These are phyloP conservation scores for Geotrupes spiniger DNA, from an alignment of 2,888 invertebrate genomes.

Conservation along the genomic window DNA sequence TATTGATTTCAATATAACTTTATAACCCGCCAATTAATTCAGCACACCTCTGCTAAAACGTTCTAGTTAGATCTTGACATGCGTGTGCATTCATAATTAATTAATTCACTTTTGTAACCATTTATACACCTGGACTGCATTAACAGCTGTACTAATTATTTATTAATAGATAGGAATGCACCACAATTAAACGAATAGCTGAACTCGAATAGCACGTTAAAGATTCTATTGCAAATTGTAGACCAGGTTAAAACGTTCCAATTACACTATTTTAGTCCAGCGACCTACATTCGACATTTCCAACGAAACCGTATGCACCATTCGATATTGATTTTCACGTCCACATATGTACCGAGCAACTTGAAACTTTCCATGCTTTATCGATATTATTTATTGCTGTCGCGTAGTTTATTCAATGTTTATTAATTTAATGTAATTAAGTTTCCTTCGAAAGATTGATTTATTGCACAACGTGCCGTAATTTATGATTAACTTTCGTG, in stretches of 20 bases:
- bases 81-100: background rate
- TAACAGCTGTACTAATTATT: conserved; percentile 9
- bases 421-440: too few species aligned
- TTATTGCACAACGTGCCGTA: too few species aligned
- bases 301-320: conserved; percentile 6
- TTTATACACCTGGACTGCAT: background rate
- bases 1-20: conserved; percentile 8
- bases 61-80: conserved; percentile 4
- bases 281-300: conserved; percentile 18
- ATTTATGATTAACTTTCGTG: too few species aligned
- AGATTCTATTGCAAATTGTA: conserved; percentile 20
- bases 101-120: conserved; percentile 3
- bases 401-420: too few species aligned
- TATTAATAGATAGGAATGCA: conserved; percentile 10
- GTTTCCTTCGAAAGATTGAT: too few species aligned
- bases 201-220: conserved; percentile 16
- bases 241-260: conserved; percentile 21
- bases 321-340: conserved; percentile 17
- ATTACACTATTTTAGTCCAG: conserved; percentile 20
- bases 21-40: too few species aligned
- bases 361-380: too few species aligned
- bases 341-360: conserved; percentile 13
- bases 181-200: conserved; percentile 15
- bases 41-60: conserved; percentile 5
- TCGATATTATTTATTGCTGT: too few species aligned